A percentile compares a stretch with the other conserved stretches of the same genome.
These are phyloP conservation scores for Platanista minor DNA, from an alignment of 2,113 vertebrate species.

Conservation along the genomic window DNA sequence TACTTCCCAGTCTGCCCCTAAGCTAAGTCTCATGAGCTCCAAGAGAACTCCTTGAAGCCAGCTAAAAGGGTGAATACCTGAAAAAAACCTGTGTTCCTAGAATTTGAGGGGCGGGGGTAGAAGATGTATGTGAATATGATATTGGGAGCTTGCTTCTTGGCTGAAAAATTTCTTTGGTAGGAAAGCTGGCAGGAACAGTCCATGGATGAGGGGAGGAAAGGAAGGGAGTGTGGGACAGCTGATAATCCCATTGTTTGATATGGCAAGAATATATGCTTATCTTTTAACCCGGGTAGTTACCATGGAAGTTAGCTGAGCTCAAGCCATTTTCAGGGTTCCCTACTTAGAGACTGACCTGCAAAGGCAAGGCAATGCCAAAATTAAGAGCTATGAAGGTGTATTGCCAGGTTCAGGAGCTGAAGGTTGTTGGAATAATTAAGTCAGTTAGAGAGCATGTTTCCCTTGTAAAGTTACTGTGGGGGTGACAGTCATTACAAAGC, in stretches of 20 bases:
- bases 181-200: not conserved
- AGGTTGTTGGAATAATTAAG: not conserved
- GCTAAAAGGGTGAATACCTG: not conserved
- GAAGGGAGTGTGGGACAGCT: not conserved
- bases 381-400: not conserved
- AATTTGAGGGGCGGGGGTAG: accelerated
- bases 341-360: not conserved
- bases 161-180: not conserved
- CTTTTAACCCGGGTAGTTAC: not conserved
- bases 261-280: not conserved
- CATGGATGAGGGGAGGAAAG: not conserved
- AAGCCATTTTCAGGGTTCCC: not conserved
- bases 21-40: not conserved
- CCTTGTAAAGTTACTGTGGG: not conserved
- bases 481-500: not conserved
- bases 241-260: not conserved
- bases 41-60: not conserved
- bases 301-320: not conserved
- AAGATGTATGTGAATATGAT: not conserved
- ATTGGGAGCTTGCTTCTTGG: not conserved
- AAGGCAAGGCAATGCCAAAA: not conserved
- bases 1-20: not conserved
- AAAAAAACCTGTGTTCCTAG: not conserved
- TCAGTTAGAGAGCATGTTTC: not conserved
- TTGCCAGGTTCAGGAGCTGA: not conserved